These are phyloP conservation scores for Leuciscus idus DNA, from an alignment of 2,113 vertebrate species.

Conservation along the genomic window DNA sequence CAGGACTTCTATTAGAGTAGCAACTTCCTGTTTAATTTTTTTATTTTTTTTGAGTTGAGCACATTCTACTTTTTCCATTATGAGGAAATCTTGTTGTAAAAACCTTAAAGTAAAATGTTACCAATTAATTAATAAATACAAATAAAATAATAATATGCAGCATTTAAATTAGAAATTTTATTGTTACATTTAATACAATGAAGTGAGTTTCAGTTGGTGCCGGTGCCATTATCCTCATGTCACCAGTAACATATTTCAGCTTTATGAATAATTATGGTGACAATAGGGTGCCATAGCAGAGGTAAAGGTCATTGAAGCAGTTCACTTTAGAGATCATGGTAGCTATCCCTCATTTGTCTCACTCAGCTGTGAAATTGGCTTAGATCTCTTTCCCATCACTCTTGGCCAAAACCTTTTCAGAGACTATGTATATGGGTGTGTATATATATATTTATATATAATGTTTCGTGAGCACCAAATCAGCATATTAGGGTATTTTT, in stretches of 20 bases:
- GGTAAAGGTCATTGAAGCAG: background rate
- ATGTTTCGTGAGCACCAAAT: too few relatives aligned
- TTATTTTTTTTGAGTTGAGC: background rate
- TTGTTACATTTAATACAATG: too few relatives aligned
- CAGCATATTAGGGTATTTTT: too few relatives aligned
- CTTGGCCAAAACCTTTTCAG: background rate
- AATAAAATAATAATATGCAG: too few relatives aligned
- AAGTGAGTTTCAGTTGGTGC: too few relatives aligned
- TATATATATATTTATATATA: too few relatives aligned
- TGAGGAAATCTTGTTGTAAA: too few relatives aligned
- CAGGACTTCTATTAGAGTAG: background rate
- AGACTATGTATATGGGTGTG: background rate
- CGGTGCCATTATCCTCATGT: background rate
- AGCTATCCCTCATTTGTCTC: background rate
- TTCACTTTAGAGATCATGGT: background rate
- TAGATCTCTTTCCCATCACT: background rate
- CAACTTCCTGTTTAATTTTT: background rate
- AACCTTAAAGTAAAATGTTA: too few relatives aligned
- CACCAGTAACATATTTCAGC: background rate
- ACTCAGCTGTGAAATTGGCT: background rate
- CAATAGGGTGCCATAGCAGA: background rate
- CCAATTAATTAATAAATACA: too few relatives aligned
- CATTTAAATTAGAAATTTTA: too few relatives aligned
- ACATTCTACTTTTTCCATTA: background rate
- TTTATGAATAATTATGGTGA: background rate